Base-by-base conservation (phyloP, 2,113 vertebrate species). In the Gnathonemus echidnorhynchus region DNA sequence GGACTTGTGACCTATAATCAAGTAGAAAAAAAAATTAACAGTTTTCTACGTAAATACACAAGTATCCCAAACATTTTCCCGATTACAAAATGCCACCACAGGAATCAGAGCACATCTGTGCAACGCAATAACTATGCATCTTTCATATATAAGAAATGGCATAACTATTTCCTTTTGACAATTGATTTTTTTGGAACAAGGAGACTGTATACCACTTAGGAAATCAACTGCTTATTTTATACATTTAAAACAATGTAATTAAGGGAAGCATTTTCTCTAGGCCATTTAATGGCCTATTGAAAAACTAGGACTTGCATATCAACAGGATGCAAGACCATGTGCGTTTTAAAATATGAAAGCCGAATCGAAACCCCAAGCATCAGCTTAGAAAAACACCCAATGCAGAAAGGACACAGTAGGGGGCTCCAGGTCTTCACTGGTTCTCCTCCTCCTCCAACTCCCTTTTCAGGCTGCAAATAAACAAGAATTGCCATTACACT, bases 381-480 rank as follows among this genome's bases (percentile, higher is more conserved):
- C 31, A 39, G 74, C 74, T 80, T 21, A 42, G 31, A 19, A 42
- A 77, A 46, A 39, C 19, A 19, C 19, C 11, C 2, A 88, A 88
- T 90, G 45, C 88, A 90, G 24, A 74, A 49, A 85, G 89, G 66
- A 15, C 49, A 62, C 83, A 15, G 87, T n/a, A 17, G 35, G 84
- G 10, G 84, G 10, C 39, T 56, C 80, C 88, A 49, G 39, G 0
- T 45, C 17, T 2, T 92, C 35, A 86, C 3, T 39, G 0, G 7
- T 89, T 95, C 88, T 94, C 92, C 93, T 97, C 95, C 95, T 97
- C 95, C 93, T 97, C 97, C 93, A 99, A 94, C 92, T 99, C 96
- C 92, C 97, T 97, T 92, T 96, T 99, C 93, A 99, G 95, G 92
- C 98, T 99, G 96, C 85, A 94, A 90, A 92, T 3, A 80, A 80